Percentiles rank a stretch among this genome's conserved stretches.
These are phyloP conservation scores for Panulirus ornatus DNA, from an alignment of 1,140 invertebrate species.

Conservation along the genomic window DNA sequence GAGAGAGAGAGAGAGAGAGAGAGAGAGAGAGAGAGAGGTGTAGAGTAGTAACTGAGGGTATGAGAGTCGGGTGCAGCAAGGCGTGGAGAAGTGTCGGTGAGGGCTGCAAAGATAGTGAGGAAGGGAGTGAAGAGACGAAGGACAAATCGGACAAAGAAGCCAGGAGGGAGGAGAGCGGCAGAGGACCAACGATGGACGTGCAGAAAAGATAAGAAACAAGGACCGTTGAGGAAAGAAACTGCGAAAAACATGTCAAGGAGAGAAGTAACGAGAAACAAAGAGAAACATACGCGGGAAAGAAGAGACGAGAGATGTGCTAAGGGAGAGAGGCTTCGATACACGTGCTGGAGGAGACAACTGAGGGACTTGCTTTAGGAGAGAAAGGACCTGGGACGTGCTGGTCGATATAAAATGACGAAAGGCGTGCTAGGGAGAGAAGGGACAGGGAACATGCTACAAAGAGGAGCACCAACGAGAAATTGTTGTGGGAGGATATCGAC, in stretches of 20 bases:
- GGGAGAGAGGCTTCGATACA: too few species aligned
- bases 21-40: constrained; percentile 10
- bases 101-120: not conserved
- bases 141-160: not conserved
- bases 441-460: too few species aligned
- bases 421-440: too few species aligned
- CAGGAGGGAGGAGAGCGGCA: not conserved
- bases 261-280: not conserved
- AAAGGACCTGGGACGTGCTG: too few species aligned
- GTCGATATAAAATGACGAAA: too few species aligned
- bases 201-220: not conserved
- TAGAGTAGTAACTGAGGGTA: not conserved
- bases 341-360: too few species aligned
- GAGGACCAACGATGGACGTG: not conserved
- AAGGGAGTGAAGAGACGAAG: not conserved
- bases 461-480: too few species aligned
- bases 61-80: not conserved
- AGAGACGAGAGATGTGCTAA: not conserved
- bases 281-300: not conserved
- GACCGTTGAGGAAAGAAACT: not conserved
- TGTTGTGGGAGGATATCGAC: too few species aligned
- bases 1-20: constrained; percentile 12
- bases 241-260: not conserved
- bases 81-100: not conserved
- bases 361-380: too few species aligned